A percentile compares a stretch with the other conserved stretches of the same genome.
phyloP scores from a whole-genome alignment of 2,888 invertebrate species.

The Artemia sinica region DNA sequence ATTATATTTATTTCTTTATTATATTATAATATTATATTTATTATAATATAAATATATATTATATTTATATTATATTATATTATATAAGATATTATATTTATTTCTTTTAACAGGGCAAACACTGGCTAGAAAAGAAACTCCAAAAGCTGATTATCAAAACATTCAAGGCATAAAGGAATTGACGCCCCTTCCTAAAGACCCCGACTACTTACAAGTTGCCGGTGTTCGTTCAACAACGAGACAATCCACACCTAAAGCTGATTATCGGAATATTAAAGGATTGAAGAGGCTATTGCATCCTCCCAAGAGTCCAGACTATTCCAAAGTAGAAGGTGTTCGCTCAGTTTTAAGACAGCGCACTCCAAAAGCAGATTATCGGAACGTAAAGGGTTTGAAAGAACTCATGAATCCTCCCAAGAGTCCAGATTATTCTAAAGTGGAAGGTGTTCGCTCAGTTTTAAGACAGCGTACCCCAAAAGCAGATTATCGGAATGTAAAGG shows the following conservation, averaged over 20 bases:
- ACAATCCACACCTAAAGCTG: background rate
- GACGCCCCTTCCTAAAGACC: background rate
- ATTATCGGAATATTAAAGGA: background rate
- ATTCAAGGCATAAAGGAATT: background rate
- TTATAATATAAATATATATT: too few relatives aligned
- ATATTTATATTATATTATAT: too few relatives aligned
- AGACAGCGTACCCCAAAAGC: background rate
- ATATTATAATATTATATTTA: too few relatives aligned
- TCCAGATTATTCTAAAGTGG: background rate
- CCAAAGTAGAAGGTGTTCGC: background rate
- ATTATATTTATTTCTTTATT: too few relatives aligned
- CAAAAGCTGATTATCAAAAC: background rate
- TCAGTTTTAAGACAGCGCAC: background rate
- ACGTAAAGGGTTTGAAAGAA: background rate
- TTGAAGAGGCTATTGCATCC: background rate
- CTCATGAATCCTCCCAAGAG: background rate
- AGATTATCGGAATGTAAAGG: background rate
- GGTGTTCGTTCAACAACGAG: background rate
- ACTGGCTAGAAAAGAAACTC: background rate
- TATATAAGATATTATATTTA: too few relatives aligned
- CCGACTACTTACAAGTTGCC: background rate
- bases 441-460: background rate
- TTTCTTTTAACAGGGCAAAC: too few relatives aligned
- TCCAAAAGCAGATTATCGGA: background rate
- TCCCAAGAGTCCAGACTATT: conserved; percentile 6